Base-by-base conservation (phyloP, 35 echinoderm and acorn worm species). In the Apostichopus japonicus region DNA sequence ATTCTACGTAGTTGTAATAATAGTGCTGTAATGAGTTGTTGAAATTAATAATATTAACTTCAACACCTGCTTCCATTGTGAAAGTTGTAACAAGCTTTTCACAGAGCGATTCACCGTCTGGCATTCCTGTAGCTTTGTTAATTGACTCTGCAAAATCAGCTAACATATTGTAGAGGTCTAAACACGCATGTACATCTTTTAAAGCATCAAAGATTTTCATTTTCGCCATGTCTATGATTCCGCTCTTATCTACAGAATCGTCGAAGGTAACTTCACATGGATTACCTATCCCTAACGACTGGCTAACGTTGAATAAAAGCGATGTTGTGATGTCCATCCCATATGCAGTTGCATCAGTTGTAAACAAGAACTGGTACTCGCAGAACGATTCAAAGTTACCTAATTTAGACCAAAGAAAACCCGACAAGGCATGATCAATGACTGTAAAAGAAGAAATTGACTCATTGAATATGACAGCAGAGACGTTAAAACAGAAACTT, bases 151-250 rank as follows among this genome's bases (percentile, higher is more conserved):
- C 23, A 52, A 89, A 89, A 10, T 19, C 56, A 51, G 22, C 21
- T 4, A 89, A n/a, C 4, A 56, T n/a, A 10, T 89, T n/a, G 27
- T 72, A 89, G 2, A 89, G 23, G 15, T 52, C 51, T 24, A 89
- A 89, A 65, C 86, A 89, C 1, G 22, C 62, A 5, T 89, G 56
- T 17, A 65, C 1, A 54, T 89, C 62, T 9, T 44, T 25, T 24
- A 89, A 72, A 13, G 61, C 86, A 23, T 89, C 86, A 73, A 89
- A 89, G 2, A 89, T 89, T 9, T 51, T 89, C 22, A 15, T 72
- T 89, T 67, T 51, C 2, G 86, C 86, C 17, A 72, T 73, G 27
- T 19, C 9, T 67, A 52, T 89, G 19, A 89, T 65, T 6, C 72
- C 54, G n/a, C 22, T 16, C 54, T 84, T 51, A 75, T 21, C 16